Evolutionary conservation across 1,140 invertebrate genomes (phyloP).

Genomic region (Berghia stephanieae): DNA sequence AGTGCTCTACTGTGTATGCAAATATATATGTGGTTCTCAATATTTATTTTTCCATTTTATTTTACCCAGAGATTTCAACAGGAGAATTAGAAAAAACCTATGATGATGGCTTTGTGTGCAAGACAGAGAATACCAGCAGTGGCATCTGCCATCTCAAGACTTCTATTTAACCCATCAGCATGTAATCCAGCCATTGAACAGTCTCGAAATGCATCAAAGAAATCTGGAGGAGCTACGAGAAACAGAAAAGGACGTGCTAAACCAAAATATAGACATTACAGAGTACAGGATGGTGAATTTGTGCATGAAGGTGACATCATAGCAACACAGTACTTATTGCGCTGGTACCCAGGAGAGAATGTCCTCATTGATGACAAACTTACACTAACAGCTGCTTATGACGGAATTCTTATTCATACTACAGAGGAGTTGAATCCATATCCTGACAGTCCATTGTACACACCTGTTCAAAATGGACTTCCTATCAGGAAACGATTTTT

Average conservation of each 20-base stretch:
- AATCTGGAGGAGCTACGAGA: slow-evolving; percentile 25
- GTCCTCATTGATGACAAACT: slow-evolving; percentile 44
- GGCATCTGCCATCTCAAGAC: too few species aligned
- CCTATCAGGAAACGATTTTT: slow-evolving; percentile 50
- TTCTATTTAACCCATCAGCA: too few species aligned
- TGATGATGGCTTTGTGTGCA: too few species aligned
- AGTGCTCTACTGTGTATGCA: too few species aligned
- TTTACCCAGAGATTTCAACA: too few species aligned
- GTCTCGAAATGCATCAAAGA: slow-evolving; percentile 34
- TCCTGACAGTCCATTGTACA: slow-evolving; percentile 54
- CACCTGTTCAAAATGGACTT: slow-evolving; percentile 44
- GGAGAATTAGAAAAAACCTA: too few species aligned
- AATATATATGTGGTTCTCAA: too few species aligned
- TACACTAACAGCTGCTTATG: slow-evolving; percentile 44
- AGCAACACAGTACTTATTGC: slow-evolving; percentile 47
- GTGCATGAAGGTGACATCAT: slow-evolving; percentile 53
- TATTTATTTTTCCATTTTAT: too few species aligned
- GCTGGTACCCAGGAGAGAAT: slow-evolving; percentile 58
- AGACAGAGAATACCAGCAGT: too few species aligned
- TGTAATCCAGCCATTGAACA: not conserved
- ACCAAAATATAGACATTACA: slow-evolving; percentile 37
- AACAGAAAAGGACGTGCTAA: slow-evolving; percentile 37
- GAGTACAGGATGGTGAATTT: slow-evolving; percentile 48
- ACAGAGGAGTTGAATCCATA: slow-evolving; percentile 50
- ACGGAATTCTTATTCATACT: slow-evolving; percentile 49